These are phyloP conservation scores for Phyllotis vaccarum DNA, from an alignment of 2,797 vertebrate species.

Conservation along the genomic window DNA sequence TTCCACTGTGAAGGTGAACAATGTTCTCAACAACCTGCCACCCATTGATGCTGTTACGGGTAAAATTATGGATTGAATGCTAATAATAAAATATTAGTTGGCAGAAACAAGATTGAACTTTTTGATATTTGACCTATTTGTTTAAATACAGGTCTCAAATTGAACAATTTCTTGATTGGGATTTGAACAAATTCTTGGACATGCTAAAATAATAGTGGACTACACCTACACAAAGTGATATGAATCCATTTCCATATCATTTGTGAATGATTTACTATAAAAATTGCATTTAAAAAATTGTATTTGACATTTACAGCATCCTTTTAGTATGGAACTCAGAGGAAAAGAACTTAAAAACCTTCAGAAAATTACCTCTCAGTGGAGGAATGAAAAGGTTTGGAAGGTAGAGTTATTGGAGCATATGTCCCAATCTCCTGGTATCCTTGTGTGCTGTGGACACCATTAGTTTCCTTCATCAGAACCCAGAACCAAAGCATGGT, in stretches of 20 bases:
- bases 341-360: neutral
- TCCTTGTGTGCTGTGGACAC: neutral
- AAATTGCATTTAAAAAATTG: neutral
- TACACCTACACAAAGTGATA: neutral
- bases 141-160: neutral
- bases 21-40: neutral
- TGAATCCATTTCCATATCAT: neutral
- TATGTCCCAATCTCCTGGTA: neutral
- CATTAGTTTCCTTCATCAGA: neutral
- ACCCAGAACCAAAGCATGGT: neutral
- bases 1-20: neutral
- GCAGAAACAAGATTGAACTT: conserved; percentile 29
- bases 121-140: neutral
- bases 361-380: neutral
- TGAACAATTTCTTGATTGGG: neutral
- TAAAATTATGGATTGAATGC: neutral
- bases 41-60: neutral
- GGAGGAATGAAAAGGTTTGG: neutral
- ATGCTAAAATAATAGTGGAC: neutral
- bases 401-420: neutral
- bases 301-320: neutral
- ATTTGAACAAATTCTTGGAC: neutral
- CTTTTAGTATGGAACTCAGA: neutral
- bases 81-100: conserved; percentile 12
- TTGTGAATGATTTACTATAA: neutral